Evolutionary conservation across 2,888 invertebrate genomes (phyloP).

Genomic region (Dolichopus griseipennis): DNA sequence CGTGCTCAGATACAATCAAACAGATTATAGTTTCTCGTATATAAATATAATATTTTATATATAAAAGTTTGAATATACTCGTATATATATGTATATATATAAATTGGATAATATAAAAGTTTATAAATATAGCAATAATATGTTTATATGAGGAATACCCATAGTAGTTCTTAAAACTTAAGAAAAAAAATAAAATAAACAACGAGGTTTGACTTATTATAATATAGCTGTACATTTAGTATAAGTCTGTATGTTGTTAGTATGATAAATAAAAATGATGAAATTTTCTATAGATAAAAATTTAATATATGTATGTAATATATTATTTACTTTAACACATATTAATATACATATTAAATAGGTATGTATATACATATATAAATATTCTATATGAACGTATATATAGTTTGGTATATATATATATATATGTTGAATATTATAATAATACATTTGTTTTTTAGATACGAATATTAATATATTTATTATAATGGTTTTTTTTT

Average conservation of each 20-base stretch:
- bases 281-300: too few species aligned
- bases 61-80: too few species aligned
- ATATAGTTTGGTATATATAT: too few species aligned
- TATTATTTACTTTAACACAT: too few species aligned
- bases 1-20: conserved; percentile 6
- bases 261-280: background rate
- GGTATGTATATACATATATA: too few species aligned
- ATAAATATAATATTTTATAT: too few species aligned
- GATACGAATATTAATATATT: background rate
- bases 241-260: background rate
- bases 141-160: too few species aligned
- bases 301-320: too few species aligned
- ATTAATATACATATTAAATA: too few species aligned
- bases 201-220: background rate
- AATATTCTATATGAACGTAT: too few species aligned
- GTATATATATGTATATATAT: background rate
- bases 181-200: too few species aligned
- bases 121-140: too few species aligned
- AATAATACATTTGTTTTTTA: background rate
- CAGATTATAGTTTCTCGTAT: background rate
- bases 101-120: background rate
- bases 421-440: background rate
- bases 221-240: conserved; percentile 4
- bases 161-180: background rate
- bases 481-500: background rate